Percentiles rank a stretch among this genome's conserved stretches.
Conservation (phyloP, 1,140 invertebrate species). For the Drosophila busckii region DNA sequence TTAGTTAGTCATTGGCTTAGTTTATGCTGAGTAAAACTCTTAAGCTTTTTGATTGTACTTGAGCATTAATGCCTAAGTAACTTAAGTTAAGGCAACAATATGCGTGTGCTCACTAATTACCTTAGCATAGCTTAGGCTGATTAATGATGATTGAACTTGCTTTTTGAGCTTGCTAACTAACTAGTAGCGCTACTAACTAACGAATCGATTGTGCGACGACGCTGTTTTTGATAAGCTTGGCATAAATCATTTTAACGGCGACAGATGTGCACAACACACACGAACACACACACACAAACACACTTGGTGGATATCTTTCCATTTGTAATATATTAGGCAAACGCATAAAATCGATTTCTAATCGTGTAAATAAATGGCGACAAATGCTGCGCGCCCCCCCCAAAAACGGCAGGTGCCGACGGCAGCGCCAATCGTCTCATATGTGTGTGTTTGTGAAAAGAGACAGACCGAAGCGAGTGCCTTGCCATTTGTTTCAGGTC, state of each 20-base stretch:
- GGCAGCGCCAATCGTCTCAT: background rate
- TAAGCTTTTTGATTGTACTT: constrained; percentile 30
- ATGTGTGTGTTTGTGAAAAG: background rate
- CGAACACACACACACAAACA: background rate
- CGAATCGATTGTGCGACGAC: constrained; percentile 33
- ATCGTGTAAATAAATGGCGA: constrained; percentile 75
- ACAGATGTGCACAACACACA: constrained; percentile 29
- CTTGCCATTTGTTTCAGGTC: constrained; percentile 37
- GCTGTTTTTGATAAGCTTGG: constrained; percentile 52
- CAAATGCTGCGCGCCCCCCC: constrained; percentile 53
- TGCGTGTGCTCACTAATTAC: constrained; percentile 26
- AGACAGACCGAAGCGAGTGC: constrained; percentile 7
- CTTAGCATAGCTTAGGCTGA: constrained; percentile 5
- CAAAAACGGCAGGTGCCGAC: constrained; percentile 25
- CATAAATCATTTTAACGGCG: constrained; percentile 71
- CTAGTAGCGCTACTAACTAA: background rate
- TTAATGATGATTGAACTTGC: constrained; percentile 8
- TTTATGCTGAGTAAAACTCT: constrained; percentile 3
- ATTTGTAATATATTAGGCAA: constrained; percentile 66
- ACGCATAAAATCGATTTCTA: constrained; percentile 75
- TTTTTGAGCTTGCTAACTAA: too few species aligned
- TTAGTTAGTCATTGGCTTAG: background rate
- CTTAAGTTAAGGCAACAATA: background rate
- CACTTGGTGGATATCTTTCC: constrained; percentile 33
- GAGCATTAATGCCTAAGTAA: constrained; percentile 26